Conservation (phyloP, 2,888 invertebrate genomes). For the Nemotelus nigrinus region DNA sequence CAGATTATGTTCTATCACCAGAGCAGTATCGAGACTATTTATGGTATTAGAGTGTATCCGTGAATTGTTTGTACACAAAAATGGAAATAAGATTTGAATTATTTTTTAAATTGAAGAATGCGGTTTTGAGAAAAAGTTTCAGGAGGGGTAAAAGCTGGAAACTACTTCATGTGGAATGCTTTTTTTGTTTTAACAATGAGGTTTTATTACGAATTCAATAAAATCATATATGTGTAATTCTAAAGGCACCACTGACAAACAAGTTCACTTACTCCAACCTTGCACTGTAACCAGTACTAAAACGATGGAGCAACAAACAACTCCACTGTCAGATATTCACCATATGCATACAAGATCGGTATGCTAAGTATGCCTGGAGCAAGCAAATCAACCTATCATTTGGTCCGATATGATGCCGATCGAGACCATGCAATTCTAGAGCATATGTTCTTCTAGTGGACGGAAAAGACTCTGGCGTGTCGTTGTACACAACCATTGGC, state of each 20-base stretch:
- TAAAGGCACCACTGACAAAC: not conserved
- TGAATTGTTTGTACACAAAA: too few species aligned
- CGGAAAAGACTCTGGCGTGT: not conserved
- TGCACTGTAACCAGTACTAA: not conserved
- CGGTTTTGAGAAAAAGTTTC: too few species aligned
- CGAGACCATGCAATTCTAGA: conserved; percentile 10
- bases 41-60: too few species aligned
- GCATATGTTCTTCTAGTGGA: conserved; percentile 15
- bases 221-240: too few species aligned
- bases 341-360: conserved; percentile 28
- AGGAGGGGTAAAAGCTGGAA: too few species aligned
- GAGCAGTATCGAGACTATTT: not conserved
- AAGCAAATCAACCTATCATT: conserved; percentile 40
- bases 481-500: too few species aligned
- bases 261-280: not conserved
- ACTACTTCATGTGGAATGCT: too few species aligned
- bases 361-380: conserved; percentile 29
- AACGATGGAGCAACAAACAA: not conserved
- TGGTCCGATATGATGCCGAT: conserved; percentile 22
- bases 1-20: not conserved
- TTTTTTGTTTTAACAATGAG: too few species aligned
- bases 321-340: conserved; percentile 18
- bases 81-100: too few species aligned
- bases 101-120: too few species aligned
- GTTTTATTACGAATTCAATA: too few species aligned